Evolutionary conservation across 2,888 invertebrate species (phyloP), one percentile per base, ranked within the genome.

Genomic region (Meliscaeva auricollis): DNA sequence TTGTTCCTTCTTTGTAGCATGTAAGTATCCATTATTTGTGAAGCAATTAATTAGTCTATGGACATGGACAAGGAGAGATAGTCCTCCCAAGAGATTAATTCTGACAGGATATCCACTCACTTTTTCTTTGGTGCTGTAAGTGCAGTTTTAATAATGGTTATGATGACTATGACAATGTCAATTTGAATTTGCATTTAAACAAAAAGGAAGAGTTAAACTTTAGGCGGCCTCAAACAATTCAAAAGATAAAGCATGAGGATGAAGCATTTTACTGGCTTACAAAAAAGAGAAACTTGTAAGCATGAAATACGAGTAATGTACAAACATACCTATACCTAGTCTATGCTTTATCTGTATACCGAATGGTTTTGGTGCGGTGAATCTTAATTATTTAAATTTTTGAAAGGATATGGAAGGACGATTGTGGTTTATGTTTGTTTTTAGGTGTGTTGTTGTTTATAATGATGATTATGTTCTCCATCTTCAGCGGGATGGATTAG

Each of bases 11-110:
- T 32, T 17, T 78, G 54, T 69, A 74, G 46, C 62, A 69, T 70
- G 84, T 84, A 72, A 84, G 84, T 84, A 84, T 70, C 35, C 41
- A 72, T 84, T 76, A 80, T 76, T 80, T 75, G 60, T 72, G 58
- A 68, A 84, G 68, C 80, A 84, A 84, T 84, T 84, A 84, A 80
- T 84, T 84, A 84, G 66, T 58, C 54, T 54, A 54, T 30, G 26
- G 54, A 54, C 54, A 35, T 11, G 30, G 30, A 54, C 52, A 77
- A n/a, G n/a, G 50, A 26, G 62, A 44, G 32, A 58, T 26, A 50
- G 56, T 58, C 58, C 32, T 68, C 66, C 15, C 15, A 15, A 35
- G 70, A 70, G 64, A 70, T 64, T 70, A 69, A 56, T 69, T 50
- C 54, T 38, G 68, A 69, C 76, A 69, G 46, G 38, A 17, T 72